These are phyloP conservation scores for Beroe ovata DNA, from an alignment of 37 sponge, comb jelly and placozoan species.

Conservation along the genomic window DNA sequence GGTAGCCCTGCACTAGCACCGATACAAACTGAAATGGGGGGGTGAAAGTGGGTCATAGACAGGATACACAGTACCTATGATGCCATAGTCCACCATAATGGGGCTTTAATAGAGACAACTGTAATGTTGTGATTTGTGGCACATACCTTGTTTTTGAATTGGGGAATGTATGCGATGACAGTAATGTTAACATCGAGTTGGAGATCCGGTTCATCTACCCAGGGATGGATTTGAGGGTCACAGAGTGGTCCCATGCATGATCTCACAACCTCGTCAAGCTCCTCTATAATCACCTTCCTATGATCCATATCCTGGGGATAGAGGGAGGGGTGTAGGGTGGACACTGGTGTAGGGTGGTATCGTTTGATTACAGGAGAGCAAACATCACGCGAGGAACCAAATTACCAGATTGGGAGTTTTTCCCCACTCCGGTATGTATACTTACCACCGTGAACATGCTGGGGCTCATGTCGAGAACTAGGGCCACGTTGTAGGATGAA, in stretches of 20 bases:
- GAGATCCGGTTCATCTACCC: conserved; percentile 32
- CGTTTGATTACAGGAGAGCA: too few species aligned
- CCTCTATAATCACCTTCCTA: conserved; percentile 64
- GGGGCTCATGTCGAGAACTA: conserved; percentile 58
- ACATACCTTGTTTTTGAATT: conserved; percentile 61
- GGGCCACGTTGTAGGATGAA: conserved; percentile 13
- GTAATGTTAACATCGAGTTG: conserved; percentile 12
- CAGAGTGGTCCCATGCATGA: conserved; percentile 12
- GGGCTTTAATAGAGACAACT: too few species aligned
- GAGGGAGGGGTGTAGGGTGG: background rate
- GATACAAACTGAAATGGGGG: conserved; percentile 34
- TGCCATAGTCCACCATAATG: too few species aligned
- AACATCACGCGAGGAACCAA: too few species aligned
- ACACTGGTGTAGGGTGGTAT: too few species aligned
- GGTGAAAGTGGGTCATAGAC: background rate
- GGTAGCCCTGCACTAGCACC: conserved; percentile 52
- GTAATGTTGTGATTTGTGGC: too few species aligned
- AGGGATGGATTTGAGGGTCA: conserved; percentile 21
- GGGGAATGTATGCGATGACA: conserved; percentile 50
- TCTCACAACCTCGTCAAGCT: conserved; percentile 18
- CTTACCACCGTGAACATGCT: conserved; percentile 60
- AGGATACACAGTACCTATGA: too few species aligned
- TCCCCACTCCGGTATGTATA: too few species aligned
- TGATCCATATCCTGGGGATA: conserved; percentile 54
- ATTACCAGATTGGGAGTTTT: too few species aligned